These are phyloP conservation scores for Drosophila azteca DNA, from an alignment of 1,140 invertebrate species.

Conservation along the genomic window DNA sequence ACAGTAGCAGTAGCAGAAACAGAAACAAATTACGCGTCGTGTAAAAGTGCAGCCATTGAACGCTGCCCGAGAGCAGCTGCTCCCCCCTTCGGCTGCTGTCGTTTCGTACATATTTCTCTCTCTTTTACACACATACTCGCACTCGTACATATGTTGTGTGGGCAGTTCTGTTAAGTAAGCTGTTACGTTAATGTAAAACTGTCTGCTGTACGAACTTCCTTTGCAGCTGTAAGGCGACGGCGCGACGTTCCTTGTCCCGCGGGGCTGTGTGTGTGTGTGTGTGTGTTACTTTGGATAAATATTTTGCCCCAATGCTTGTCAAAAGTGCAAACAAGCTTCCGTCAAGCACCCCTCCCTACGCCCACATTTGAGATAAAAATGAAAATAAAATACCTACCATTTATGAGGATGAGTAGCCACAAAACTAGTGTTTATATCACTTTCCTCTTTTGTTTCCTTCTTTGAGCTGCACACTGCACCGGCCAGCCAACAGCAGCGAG, in stretches of 20 bases:
- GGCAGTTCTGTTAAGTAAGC: conserved; percentile 21
- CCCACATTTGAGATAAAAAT: conserved; percentile 43
- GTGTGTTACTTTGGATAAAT: conserved; percentile 26
- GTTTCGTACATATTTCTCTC: no score
- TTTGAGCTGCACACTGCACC: conserved; percentile 26
- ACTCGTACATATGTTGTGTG: no score
- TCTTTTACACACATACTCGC: no score
- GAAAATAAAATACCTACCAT: conserved; percentile 33
- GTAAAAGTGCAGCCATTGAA: no score
- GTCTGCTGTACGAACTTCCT: conserved; percentile 14
- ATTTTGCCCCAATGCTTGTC: conserved; percentile 42
- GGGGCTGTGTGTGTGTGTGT: conserved; percentile 27
- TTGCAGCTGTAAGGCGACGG: background rate
- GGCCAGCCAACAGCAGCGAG: conserved; percentile 12
- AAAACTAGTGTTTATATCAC: conserved; percentile 45
- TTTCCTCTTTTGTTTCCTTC: conserved; percentile 38
- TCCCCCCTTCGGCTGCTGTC: no score
- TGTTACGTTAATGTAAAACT: conserved; percentile 22
- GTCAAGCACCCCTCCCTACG: conserved; percentile 24
- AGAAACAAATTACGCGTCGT: no score
- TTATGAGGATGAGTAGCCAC: conserved; percentile 44
- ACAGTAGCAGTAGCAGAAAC: no score
- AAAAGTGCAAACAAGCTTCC: conserved; percentile 47
- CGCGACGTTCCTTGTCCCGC: conserved; percentile 9
- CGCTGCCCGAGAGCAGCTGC: no score